Evolutionary conservation across 2,797 vertebrate species (phyloP), one percentile per base, ranked within the genome.

Genomic region (Pterois miles): DNA sequence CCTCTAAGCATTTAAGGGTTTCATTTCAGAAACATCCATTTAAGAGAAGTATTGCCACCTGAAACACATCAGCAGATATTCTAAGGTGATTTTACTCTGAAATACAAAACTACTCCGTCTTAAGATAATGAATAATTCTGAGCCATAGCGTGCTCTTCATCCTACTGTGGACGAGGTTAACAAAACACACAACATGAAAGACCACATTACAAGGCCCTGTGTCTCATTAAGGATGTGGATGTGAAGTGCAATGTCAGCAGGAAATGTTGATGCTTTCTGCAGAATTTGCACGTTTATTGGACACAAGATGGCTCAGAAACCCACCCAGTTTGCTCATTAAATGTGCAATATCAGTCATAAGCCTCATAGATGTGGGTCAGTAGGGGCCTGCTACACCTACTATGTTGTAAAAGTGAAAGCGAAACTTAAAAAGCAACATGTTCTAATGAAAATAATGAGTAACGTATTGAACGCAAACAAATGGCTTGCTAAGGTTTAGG

Each of bases 21-120:
- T 85, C 56, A 52, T 78, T 86, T 74, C 76, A 54, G 78, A 82
- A 70, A 52, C 71, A 59, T 82, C 67, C 58, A 65, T 71, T 80
- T 66, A 8, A 36, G 57, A 76, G 76, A 71, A 83, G 62, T 2
- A 25, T 38, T 43, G 52, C 73, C 31, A 63, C 52, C 34, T 65
- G 65, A 83, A 67, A 65, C 52, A 33, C 63, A 69, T 69, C 68
- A 74, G 76, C 73, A 74, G 50, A 66, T 81, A 22, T 70, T 81
- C 6, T 22, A 43, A 34, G 76, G 48, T 5, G 31, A 64, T 83
- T 85, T 74, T 54, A 54, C 68, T 57, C 40, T 79, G 60, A 73
- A 77, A 78, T 29, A 36, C 3, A 73, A 85, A 71, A 70, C 64
- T 11, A 1, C 46, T 27, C 46, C 14, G 6, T 48, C 11, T 13